Conservation (phyloP, 1,140 invertebrate genomes). For the Euura lappo region DNA sequence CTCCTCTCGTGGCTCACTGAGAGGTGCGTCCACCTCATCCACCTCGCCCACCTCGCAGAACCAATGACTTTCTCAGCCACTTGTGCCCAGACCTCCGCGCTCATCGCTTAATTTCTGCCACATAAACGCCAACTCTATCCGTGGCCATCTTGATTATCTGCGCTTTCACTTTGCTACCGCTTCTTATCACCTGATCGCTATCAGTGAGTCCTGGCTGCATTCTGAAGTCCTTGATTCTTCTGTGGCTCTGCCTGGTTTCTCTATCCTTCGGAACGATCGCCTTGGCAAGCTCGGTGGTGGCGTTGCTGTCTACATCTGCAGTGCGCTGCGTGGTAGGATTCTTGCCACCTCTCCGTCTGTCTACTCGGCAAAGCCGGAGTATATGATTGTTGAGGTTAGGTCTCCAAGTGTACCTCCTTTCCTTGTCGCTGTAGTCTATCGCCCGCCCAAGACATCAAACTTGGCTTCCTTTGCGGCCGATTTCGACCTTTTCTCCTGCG, state of each 20-base stretch:
- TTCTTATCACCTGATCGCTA: constrained; percentile 11
- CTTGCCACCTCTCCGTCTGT: no score
- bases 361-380: no score
- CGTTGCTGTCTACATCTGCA: background rate
- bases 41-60: background rate
- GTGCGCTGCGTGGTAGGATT: no score
- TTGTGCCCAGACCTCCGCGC: background rate
- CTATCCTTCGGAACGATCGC: background rate
- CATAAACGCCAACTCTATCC: no score
- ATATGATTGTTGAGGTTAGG: background rate
- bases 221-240: background rate
- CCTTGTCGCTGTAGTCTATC: constrained; percentile 19
- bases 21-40: background rate
- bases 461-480: background rate
- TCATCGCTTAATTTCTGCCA: no score
- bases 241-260: no score
- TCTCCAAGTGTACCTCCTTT: background rate
- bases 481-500: no score
- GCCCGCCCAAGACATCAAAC: constrained; percentile 7
- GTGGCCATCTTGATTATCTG: no score
- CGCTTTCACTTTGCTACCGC: background rate
- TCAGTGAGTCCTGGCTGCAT: constrained; percentile 12
- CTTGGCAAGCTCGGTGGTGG: constrained; percentile 14
- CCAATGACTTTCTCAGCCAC: background rate
- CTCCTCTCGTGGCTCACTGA: background rate